phyloP scores from a whole-genome alignment of 2,113 vertebrate genomes.

The Callorhinus ursinus region DNA sequence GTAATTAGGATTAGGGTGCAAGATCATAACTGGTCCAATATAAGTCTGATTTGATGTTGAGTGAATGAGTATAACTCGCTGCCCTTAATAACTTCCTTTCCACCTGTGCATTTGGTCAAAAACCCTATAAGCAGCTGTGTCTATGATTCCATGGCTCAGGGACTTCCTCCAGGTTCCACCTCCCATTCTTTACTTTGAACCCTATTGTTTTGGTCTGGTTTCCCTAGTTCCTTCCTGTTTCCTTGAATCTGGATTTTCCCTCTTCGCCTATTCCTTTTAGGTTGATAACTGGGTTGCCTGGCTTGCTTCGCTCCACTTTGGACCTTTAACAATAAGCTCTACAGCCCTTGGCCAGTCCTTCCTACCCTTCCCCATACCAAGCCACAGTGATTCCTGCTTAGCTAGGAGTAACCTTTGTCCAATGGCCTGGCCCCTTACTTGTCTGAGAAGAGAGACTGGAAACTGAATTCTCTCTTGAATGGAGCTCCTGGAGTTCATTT shows the following conservation, averaged over 20 bases:
- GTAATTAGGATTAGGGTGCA: neutral
- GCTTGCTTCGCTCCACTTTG: neutral
- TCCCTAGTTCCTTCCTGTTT: conserved; percentile 79
- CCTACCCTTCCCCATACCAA: neutral
- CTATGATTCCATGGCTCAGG: neutral
- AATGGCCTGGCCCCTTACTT: neutral
- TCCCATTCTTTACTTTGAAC: conserved; percentile 78
- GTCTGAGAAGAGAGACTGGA: neutral
- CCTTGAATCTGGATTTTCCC: conserved; percentile 73
- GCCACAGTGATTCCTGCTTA: neutral
- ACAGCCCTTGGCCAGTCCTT: neutral
- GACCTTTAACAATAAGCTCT: neutral
- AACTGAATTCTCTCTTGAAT: neutral
- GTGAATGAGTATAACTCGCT: neutral
- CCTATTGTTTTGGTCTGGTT: conserved; percentile 77
- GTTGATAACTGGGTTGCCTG: conserved; percentile 7
- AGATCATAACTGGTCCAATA: neutral
- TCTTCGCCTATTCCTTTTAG: conserved; percentile 61
- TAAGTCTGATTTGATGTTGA: conserved; percentile 15
- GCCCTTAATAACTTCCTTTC: conserved; percentile 64
- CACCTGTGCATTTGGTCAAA: conserved; percentile 71
- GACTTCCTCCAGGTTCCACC: conserved; percentile 74
- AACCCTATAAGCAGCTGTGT: conserved; percentile 63
- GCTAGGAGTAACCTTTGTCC: neutral
- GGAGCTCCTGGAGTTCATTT: neutral